Evolutionary conservation across 2,113 vertebrate genomes (phyloP), one percentile per base, ranked within the genome.

Genomic region (Mormyrus lacerda): DNA sequence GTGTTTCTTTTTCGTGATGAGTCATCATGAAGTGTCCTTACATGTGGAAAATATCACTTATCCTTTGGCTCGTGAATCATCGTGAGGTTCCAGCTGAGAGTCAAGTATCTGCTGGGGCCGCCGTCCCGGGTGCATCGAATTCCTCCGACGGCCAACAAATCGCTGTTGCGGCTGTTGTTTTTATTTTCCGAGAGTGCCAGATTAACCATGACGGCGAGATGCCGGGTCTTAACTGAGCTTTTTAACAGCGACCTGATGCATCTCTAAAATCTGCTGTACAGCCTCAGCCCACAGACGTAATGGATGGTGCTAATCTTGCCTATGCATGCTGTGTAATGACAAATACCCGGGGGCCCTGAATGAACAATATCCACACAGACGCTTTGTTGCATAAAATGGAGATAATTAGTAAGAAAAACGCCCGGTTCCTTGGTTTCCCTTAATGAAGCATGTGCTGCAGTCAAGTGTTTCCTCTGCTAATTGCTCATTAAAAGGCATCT

Each of bases 51-150:
- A 27, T 48, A 85, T 48, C 24, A 79, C 73, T 79, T 85, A 50
- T 85, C 83, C 45, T 85, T 27, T 85, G 82, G 44, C 42, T 50
- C n/a, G 83, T 85, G 83, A 85, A 27, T 85, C 83, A 85, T 85
- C 4, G 21, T 85, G 44, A 85, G 44, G 3, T 48, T 44, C 83
- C 45, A 45, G 45, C 44, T 27, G 83, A 45, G 44, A 85, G 83
- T 9, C 4, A 13, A 85, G 44, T 31, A 17, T 50, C 83, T 45
- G 7, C n/a, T 4, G 24, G 44, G 1, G 1, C 6, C 27, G 45
- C 45, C 2, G 83, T 50, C 45, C 61, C 3, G n/a, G n/a, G 24
- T 6, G n/a, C 73, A 6, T 35, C 2, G 35, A 3, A 35, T 79
- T 79, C 35, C 73, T 42, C 17, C 35, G 3, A 6, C 15, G 17